These are phyloP conservation scores for Campaea margaritaria DNA, from an alignment of 2,888 invertebrate species.

Conservation along the genomic window DNA sequence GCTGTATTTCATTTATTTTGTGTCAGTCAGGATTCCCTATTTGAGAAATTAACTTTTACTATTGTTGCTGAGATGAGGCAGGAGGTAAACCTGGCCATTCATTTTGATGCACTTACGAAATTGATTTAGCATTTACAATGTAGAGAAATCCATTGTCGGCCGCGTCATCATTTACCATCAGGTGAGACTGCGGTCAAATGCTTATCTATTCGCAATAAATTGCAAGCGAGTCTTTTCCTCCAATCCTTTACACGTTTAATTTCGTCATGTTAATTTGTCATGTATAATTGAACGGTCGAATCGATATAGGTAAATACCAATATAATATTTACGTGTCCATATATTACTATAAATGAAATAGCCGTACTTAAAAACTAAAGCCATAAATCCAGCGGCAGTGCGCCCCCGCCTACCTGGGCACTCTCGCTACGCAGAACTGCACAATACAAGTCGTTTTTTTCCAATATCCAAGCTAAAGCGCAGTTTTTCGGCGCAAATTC, in stretches of 20 bases:
- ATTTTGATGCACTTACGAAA: neutral
- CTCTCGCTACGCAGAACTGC: conserved; percentile 75
- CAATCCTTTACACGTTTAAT: too few species aligned
- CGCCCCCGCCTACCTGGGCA: conserved; percentile 69
- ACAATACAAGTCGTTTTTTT: conserved; percentile 79
- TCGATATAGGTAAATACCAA: too few species aligned
- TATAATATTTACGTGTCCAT: conserved; percentile 9
- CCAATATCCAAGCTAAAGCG: conserved; percentile 68
- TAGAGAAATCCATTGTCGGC: too few species aligned
- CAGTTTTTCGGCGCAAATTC: conserved; percentile 82
- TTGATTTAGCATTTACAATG: neutral
- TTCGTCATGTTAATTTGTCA: too few species aligned
- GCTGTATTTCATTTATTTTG: conserved; percentile 67
- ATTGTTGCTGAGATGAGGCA: conserved; percentile 31
- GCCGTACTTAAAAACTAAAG: conserved; percentile 48
- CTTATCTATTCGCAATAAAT: too few species aligned
- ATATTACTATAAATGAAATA: conserved; percentile 29
- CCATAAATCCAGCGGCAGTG: conserved; percentile 48
- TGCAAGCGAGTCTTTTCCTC: too few species aligned
- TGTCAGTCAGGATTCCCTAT: conserved; percentile 49
- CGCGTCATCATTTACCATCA: too few species aligned
- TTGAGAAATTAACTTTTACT: conserved; percentile 55
- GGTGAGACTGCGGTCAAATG: too few species aligned
- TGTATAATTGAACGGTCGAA: too few species aligned
- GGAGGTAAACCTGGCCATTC: neutral